phyloP scores from a whole-genome alignment of 2,888 invertebrate genomes.

The Pseudolycoriella hygida region DNA sequence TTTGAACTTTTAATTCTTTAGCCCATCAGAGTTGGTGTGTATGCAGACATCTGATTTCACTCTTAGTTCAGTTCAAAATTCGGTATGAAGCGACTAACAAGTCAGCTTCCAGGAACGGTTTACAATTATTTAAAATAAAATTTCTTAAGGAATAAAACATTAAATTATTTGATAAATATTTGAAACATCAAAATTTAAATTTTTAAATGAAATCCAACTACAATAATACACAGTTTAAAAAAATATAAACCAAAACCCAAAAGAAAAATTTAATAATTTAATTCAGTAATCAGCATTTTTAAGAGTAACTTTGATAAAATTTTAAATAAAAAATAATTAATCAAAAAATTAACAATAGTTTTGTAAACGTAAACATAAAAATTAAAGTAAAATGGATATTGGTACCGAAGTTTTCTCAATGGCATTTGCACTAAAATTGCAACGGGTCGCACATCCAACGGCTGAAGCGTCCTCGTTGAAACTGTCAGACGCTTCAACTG shows the following conservation, averaged over 20 bases:
- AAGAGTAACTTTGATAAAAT: neutral
- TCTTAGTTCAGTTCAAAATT: constrained; percentile 7
- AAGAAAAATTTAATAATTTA: neutral
- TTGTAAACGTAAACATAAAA: neutral
- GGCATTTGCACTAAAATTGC: constrained; percentile 9
- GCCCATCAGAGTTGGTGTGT: neutral
- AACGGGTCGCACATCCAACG: constrained; percentile 7
- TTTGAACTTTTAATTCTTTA: constrained; percentile 5
- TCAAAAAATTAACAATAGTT: neutral
- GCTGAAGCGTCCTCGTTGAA: constrained; percentile 6
- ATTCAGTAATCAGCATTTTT: neutral
- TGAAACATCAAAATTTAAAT: no score
- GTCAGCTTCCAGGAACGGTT: constrained; percentile 9
- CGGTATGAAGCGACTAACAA: constrained; percentile 12
- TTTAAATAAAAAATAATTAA: constrained; percentile 2
- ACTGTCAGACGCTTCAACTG: constrained; percentile 5
- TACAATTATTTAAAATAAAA: neutral
- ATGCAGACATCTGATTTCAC: constrained; percentile 7
- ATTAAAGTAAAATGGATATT: constrained; percentile 8
- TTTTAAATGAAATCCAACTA: no score
- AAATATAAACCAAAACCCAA: neutral
- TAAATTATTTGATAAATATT: no score
- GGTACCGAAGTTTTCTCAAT: constrained; percentile 8
- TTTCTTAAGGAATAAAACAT: constrained; percentile 1
- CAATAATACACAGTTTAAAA: neutral